Evolutionary conservation across 2,888 invertebrate species (phyloP).

Genomic region (Amblyjoppa fuscipennis): DNA sequence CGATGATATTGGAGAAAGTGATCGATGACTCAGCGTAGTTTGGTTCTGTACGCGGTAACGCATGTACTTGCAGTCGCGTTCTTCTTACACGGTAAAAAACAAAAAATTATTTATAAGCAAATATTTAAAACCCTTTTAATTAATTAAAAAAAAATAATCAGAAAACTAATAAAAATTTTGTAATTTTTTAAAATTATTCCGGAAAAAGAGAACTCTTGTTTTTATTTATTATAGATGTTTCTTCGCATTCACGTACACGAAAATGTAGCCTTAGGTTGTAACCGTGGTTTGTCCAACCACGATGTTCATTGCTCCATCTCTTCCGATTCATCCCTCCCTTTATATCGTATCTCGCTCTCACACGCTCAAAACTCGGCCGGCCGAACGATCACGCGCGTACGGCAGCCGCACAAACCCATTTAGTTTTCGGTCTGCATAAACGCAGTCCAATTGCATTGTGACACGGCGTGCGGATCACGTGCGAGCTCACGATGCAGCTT

Average conservation of each 20-base stretch:
- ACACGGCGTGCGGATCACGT: constrained; percentile 16
- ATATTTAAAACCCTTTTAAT: background rate
- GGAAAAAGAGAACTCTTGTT: too few species aligned
- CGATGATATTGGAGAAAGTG: constrained; percentile 59
- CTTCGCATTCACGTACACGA: too few species aligned
- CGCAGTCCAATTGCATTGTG: constrained; percentile 32
- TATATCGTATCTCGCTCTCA: constrained; percentile 1
- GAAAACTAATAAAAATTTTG: background rate
- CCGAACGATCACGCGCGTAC: background rate
- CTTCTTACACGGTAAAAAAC: background rate
- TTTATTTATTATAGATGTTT: too few species aligned
- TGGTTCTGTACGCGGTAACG: background rate
- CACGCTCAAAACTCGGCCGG: constrained; percentile 11
- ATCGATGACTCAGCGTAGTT: constrained; percentile 55
- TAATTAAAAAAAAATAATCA: background rate
- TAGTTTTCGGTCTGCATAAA: constrained; percentile 32
- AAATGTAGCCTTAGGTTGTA: too few species aligned
- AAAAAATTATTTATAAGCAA: background rate
- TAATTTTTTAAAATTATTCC: background rate
- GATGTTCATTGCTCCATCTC: background rate
- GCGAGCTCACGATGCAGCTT: background rate
- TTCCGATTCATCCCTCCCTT: background rate
- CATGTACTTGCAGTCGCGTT: background rate
- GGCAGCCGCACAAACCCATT: constrained; percentile 22
- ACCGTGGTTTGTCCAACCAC: background rate